These are phyloP conservation scores for Sesamia inferens DNA, from an alignment of 2,888 invertebrate genomes.

Conservation along the genomic window DNA sequence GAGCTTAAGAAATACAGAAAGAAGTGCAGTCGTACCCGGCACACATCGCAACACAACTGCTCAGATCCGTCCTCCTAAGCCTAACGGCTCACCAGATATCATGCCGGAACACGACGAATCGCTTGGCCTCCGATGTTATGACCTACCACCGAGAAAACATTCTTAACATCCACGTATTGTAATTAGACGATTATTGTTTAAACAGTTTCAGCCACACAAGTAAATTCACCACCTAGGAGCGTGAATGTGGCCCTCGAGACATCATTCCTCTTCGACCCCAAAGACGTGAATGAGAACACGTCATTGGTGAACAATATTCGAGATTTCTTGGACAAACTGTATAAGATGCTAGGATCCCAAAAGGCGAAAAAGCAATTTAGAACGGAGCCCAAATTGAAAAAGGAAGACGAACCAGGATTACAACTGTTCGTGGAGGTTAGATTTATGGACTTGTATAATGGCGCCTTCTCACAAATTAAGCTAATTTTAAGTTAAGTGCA, in stretches of 20 bases:
- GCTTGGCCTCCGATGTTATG: too few relatives aligned
- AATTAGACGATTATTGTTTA: not conserved
- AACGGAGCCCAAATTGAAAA: not conserved
- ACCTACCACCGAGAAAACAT: too few relatives aligned
- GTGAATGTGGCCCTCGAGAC: conserved; percentile 59
- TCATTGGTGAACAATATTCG: conserved; percentile 33
- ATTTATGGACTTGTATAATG: too few relatives aligned
- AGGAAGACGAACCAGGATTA: not conserved
- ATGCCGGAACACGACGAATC: too few relatives aligned
- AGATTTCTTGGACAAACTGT: conserved; percentile 42
- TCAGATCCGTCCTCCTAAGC: too few relatives aligned
- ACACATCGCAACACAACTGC: too few relatives aligned
- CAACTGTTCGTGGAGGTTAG: not conserved
- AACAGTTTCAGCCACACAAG: conserved; percentile 18
- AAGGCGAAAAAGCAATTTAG: conserved; percentile 3
- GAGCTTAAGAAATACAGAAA: too few relatives aligned
- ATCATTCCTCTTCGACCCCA: conserved; percentile 54
- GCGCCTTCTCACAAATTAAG: too few relatives aligned
- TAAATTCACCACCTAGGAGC: conserved; percentile 12
- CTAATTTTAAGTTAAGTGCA: too few relatives aligned
- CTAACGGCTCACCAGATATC: too few relatives aligned
- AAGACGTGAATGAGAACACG: conserved; percentile 25
- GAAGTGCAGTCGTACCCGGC: too few relatives aligned
- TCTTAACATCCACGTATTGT: too few relatives aligned
- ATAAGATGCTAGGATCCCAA: conserved; percentile 17